These are phyloP conservation scores for Idris sp. DNA, from an alignment of 1,140 invertebrate genomes.

Conservation along the genomic window DNA sequence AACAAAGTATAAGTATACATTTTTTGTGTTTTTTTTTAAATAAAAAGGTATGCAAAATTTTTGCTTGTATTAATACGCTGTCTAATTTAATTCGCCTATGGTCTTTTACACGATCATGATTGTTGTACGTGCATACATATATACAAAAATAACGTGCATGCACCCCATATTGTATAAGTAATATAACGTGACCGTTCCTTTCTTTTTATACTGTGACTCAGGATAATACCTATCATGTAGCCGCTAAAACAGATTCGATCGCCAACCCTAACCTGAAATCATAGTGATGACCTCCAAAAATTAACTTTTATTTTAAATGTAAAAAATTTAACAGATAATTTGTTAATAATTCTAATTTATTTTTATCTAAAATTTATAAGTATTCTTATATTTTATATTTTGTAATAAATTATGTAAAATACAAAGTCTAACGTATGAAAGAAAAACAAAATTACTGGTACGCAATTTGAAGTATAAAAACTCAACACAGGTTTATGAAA, in stretches of 20 bases:
- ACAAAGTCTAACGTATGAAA: too few relatives aligned
- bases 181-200: constrained; percentile 64
- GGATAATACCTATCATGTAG: constrained; percentile 70
- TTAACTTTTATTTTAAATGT: too few relatives aligned
- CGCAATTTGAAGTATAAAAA: too few relatives aligned
- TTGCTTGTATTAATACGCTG: constrained; percentile 31
- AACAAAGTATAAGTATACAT: too few relatives aligned
- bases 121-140: constrained; percentile 45
- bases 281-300: constrained; percentile 31
- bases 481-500: too few relatives aligned
- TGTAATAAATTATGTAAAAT: too few relatives aligned
- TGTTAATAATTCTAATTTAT: too few relatives aligned
- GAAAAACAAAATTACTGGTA: too few relatives aligned
- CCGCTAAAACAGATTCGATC: constrained; percentile 47
- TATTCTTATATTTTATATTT: too few relatives aligned
- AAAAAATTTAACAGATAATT: too few relatives aligned
- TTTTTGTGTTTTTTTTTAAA: neutral
- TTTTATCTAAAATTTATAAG: too few relatives aligned
- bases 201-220: constrained; percentile 71
- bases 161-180: constrained; percentile 56
- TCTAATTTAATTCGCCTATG: constrained; percentile 41
- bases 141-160: constrained; percentile 47
- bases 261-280: constrained; percentile 35
- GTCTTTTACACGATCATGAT: constrained; percentile 49
- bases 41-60: too few relatives aligned